Conservation (phyloP, 2,113 vertebrate genomes). For the Colius striatus region DNA sequence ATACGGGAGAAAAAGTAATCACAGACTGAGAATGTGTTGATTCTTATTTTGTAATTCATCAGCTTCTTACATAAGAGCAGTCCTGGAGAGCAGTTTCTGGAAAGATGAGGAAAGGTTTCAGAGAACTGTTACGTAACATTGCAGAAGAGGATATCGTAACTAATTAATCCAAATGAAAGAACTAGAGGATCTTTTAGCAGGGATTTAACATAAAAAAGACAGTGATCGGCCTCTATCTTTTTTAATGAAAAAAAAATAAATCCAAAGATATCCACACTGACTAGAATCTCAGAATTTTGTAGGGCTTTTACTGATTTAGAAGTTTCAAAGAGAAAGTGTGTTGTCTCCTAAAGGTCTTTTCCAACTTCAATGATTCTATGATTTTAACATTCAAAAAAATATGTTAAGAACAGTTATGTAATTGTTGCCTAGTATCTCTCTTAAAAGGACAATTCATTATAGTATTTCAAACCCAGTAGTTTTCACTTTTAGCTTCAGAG, state of each 20-base stretch:
- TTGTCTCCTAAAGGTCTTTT: not conserved
- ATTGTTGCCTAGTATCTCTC: not conserved
- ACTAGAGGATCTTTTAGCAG: not conserved
- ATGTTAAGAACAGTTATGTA: not conserved
- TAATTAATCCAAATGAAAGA: not conserved
- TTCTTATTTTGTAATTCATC: not conserved
- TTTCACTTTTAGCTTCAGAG: not conserved
- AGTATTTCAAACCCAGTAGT: not conserved
- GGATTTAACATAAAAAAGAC: not conserved
- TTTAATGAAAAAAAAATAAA: accelerated
- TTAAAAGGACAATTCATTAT: not conserved
- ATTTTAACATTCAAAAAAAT: not conserved
- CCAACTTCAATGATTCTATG: not conserved
- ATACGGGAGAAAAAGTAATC: not conserved
- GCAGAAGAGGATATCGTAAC: not conserved
- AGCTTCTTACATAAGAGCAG: not conserved
- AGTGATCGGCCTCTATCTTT: not conserved
- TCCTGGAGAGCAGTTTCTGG: not conserved
- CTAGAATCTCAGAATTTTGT: not conserved
- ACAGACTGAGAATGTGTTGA: not conserved
- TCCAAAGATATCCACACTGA: not conserved
- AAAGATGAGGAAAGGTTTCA: not conserved
- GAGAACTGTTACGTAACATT: not conserved
- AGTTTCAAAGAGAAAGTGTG: not conserved
- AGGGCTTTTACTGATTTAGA: not conserved